These are phyloP conservation scores for Calephelis perditalis DNA, from an alignment of 2,888 invertebrate genomes.

Conservation along the genomic window DNA sequence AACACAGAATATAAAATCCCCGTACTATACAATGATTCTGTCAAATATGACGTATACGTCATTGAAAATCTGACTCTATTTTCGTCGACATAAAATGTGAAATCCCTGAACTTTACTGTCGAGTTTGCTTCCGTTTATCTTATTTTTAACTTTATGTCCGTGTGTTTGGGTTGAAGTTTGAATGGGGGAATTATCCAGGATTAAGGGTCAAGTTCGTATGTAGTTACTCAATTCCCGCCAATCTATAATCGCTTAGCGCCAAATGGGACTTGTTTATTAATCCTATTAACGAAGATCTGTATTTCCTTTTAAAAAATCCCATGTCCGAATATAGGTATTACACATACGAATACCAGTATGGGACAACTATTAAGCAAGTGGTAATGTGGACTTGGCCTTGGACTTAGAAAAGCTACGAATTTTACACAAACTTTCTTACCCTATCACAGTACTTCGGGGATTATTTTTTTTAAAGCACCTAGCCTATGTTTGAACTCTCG, in stretches of 20 bases:
- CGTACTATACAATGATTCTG: background rate
- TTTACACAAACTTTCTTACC: no score
- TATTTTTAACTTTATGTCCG: background rate
- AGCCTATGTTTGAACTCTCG: no score
- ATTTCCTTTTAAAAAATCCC: background rate
- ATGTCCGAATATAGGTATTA: background rate
- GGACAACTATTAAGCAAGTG: no score
- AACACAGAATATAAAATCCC: background rate
- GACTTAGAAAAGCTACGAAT: no score
- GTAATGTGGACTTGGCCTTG: no score
- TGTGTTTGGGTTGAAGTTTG: background rate
- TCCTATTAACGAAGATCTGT: background rate
- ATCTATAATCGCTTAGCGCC: conserved; percentile 7
- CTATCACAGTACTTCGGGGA: no score
- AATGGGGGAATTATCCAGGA: background rate
- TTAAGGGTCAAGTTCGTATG: conserved; percentile 6
- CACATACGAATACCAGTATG: background rate
- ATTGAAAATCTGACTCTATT: conserved; percentile 7
- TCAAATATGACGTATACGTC: background rate
- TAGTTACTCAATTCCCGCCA: conserved; percentile 1
- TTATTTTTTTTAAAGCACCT: no score
- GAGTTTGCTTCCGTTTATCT: no score
- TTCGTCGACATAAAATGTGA: background rate
- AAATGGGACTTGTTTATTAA: conserved; percentile 4
- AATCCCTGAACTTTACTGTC: background rate